Base-by-base conservation (phyloP, 2,888 invertebrate species). In the Hirtodrosophila duncani region DNA sequence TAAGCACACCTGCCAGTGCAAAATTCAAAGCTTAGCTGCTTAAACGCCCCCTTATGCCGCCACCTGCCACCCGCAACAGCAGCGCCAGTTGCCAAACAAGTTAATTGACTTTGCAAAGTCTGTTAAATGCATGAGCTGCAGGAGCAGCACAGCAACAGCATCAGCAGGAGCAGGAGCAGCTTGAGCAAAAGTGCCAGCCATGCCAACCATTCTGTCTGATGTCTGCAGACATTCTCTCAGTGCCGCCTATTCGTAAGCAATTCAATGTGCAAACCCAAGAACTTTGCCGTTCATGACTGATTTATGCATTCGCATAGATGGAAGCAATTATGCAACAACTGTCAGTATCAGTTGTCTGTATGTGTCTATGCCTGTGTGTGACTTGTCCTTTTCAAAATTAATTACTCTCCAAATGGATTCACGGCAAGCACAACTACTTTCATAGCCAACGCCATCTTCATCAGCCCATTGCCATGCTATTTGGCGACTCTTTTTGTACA, bases 71-170 rank as follows among this genome's bases (percentile, higher is more conserved):
- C 38, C 43, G 36, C 36, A 16, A 20, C 21, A 34, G 5, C n/a
- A 9, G 10, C 18, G 8, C 3, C 37, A 50, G 16, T 23, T 20
- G 27, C 21, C 66, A 77, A 72, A 58, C 69, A 72, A 52, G 66
- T 72, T 69, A 77, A 71, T 77, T 71, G 70, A 63, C 55, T 71
- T 77, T 72, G 36, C 57, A 50, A 45, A 65, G 60, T 72, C 64
- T 30, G 57, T 46, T 49, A 44, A 39, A 29, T 36, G 37, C 31
- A 30, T 10, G 27, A 17, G 11, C n/a, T 2, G 9, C 9, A 4
- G 3, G 2, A n/a, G n/a, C 1, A n/a, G 9, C 14, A 1, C 13
- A 9, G 23, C 21, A 8, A 17, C 45, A 42, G 23, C 39, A 9
- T 30, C 31, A 33, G 21, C 18, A 43, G 26, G 13, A n/a, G 3